A percentile compares a stretch with the other conserved stretches of the same genome.
Evolutionary conservation across 1,140 invertebrate genomes (phyloP).

Genomic region (Apis florea): DNA sequence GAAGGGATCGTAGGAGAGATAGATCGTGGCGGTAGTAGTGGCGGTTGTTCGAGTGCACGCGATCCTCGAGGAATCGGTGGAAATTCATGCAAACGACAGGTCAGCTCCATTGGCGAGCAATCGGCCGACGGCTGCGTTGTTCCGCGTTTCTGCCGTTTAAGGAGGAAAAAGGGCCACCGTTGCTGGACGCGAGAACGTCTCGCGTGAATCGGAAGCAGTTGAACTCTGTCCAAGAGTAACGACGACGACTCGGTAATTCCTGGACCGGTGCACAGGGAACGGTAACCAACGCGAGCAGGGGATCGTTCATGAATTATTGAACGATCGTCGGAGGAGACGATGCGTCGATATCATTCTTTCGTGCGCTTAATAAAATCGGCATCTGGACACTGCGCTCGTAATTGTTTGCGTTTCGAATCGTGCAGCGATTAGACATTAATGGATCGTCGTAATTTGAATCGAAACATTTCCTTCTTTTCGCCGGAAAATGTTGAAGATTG

Average conservation of each 20-base stretch:
- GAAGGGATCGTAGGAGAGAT: neutral
- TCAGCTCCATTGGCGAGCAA: neutral
- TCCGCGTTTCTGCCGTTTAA: slow-evolving; percentile 35
- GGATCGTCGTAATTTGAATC: neutral
- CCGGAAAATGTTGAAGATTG: neutral
- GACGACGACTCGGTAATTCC: slow-evolving; percentile 37
- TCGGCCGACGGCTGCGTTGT: slow-evolving; percentile 15
- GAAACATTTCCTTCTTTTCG: neutral
- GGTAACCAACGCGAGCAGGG: slow-evolving; percentile 5
- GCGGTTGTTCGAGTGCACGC: neutral
- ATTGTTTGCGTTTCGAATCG: neutral
- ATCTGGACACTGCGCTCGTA: neutral
- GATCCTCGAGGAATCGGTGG: neutral
- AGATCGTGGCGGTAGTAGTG: neutral
- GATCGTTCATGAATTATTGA: slow-evolving; percentile 40
- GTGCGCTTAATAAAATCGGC: slow-evolving; percentile 6
- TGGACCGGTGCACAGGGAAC: neutral
- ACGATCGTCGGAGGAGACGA: slow-evolving; percentile 6
- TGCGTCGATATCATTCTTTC: slow-evolving; percentile 22
- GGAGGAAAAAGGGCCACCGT: neutral
- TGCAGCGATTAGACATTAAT: neutral
- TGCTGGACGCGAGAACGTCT: slow-evolving; percentile 33
- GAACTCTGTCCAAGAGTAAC: slow-evolving; percentile 10
- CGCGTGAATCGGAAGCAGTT: slow-evolving; percentile 42
- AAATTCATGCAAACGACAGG: slow-evolving; percentile 43